phyloP scores from a whole-genome alignment of 2,113 vertebrate species.

The Serinus canaria region DNA sequence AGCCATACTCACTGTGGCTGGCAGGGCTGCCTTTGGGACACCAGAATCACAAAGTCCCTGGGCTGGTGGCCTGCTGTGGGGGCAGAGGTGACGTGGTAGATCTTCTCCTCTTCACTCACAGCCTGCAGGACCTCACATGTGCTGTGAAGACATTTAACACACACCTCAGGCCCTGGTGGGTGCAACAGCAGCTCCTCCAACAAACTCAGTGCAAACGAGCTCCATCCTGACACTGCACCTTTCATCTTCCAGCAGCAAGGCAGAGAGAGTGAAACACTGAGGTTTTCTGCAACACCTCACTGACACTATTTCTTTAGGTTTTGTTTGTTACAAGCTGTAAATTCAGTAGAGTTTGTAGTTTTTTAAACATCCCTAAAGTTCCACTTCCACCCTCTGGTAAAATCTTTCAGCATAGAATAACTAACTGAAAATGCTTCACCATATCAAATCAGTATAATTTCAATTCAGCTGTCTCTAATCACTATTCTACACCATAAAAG shows the following conservation, averaged over 20 bases:
- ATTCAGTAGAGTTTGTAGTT: background rate
- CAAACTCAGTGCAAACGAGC: background rate
- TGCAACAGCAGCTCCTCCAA: background rate
- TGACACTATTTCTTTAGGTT: background rate
- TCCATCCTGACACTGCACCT: background rate
- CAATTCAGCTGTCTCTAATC: background rate
- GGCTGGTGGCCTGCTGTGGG: constrained; percentile 34
- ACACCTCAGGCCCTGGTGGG: background rate
- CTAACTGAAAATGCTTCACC: background rate
- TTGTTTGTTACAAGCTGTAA: background rate
- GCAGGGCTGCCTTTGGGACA: constrained; percentile 69
- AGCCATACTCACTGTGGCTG: constrained; percentile 63
- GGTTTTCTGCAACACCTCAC: background rate
- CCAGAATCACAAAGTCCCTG: constrained; percentile 73
- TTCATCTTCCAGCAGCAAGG: background rate
- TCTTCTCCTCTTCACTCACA: constrained; percentile 71
- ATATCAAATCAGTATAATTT: background rate
- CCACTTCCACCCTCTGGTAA: background rate
- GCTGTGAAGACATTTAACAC: constrained; percentile 41
- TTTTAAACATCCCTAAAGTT: background rate
- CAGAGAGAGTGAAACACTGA: background rate
- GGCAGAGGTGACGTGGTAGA: constrained; percentile 71
- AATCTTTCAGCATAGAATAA: background rate
- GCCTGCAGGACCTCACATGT: constrained; percentile 67
- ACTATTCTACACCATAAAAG: background rate